Percentiles rank a stretch among this genome's conserved stretches.
phyloP scores from a whole-genome alignment of 2,113 vertebrate species.

The Vulpes lagopus region DNA sequence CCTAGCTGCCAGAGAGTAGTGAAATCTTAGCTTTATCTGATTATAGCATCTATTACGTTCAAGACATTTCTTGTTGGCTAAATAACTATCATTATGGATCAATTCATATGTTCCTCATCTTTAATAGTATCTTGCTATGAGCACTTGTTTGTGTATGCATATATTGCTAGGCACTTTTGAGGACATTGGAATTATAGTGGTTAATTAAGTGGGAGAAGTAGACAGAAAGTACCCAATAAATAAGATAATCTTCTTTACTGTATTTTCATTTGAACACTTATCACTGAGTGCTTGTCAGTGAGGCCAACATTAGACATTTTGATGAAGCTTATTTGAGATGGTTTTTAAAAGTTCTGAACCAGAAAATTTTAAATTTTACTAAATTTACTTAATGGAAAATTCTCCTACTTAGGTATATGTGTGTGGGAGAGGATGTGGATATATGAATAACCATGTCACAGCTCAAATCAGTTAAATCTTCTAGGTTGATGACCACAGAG shows the following conservation, averaged over 20 bases:
- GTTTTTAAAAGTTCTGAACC: neutral
- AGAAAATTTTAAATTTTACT: conserved; percentile 11
- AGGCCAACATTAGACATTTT: neutral
- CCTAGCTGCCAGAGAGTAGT: neutral
- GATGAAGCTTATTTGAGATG: neutral
- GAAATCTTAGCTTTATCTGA: neutral
- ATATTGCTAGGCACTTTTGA: neutral
- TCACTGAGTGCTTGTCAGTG: neutral
- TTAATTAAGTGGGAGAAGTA: neutral
- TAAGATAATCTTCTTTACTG: neutral
- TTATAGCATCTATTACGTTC: neutral
- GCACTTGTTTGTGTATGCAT: neutral
- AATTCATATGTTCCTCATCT: neutral
- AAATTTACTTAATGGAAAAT: neutral
- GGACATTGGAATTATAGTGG: neutral
- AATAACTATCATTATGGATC: neutral
- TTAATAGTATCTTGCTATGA: neutral
- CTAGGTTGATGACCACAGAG: neutral
- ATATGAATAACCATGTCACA: neutral
- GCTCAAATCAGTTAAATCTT: neutral
- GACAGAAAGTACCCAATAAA: neutral
- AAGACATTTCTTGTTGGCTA: neutral
- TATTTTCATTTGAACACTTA: neutral
- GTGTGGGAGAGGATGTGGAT: neutral
- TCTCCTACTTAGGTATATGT: neutral